Evolutionary conservation across 2,888 invertebrate genomes (phyloP).

Genomic region (Ethmia dodecea): DNA sequence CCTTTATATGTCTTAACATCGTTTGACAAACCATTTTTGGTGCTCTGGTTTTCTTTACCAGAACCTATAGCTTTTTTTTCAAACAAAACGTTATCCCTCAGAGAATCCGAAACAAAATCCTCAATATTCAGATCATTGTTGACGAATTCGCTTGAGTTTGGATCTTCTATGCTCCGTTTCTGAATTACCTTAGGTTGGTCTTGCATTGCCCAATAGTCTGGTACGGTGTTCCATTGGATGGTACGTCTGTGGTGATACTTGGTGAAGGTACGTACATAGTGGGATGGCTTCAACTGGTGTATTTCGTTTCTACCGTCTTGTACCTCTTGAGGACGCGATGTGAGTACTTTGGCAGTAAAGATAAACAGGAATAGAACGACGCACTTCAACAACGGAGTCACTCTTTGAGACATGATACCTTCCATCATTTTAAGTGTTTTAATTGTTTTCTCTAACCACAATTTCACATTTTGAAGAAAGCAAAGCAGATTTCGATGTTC

Average conservation of each 20-base stretch:
- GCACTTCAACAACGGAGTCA: constrained; percentile 65
- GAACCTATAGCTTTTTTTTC: constrained; percentile 35
- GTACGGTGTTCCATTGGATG: constrained; percentile 51
- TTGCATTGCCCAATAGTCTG: constrained; percentile 42
- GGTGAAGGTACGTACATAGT: constrained; percentile 67
- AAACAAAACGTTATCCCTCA: constrained; percentile 28
- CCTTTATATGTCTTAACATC: constrained; percentile 41
- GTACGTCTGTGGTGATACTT: constrained; percentile 68
- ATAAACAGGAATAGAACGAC: constrained; percentile 65
- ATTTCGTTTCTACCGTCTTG: constrained; percentile 52
- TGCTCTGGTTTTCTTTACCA: constrained; percentile 34
- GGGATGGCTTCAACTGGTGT: constrained; percentile 52
- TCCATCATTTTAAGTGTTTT: constrained; percentile 37
- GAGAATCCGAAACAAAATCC: constrained; percentile 19
- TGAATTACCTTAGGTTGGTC: constrained; percentile 37
- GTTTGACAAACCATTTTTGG: constrained; percentile 36
- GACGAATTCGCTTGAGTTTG: constrained; percentile 43
- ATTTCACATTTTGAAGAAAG: too few relatives aligned
- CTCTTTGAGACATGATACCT: constrained; percentile 51
- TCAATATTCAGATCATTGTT: constrained; percentile 11
- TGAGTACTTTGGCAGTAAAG: constrained; percentile 67
- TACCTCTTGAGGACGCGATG: constrained; percentile 60
- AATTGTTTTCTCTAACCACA: neutral
- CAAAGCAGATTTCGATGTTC: neutral
- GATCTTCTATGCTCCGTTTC: constrained; percentile 49